phyloP scores from a whole-genome alignment of 2,888 invertebrate genomes.

The Trachelus tabidus region DNA sequence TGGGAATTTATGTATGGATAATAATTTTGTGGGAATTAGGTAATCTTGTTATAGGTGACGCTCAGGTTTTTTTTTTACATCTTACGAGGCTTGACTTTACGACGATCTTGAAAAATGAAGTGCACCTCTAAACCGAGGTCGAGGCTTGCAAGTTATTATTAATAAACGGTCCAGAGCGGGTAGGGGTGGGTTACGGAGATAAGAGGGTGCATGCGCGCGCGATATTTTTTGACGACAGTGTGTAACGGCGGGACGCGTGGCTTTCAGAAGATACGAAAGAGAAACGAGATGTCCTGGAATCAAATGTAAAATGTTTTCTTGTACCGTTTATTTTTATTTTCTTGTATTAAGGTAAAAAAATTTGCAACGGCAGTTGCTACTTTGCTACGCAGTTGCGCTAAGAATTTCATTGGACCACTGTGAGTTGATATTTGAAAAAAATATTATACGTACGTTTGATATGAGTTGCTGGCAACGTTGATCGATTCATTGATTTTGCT shows the following conservation, averaged over 20 bases:
- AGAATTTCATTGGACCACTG: not conserved
- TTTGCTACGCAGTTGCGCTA: too few relatives aligned
- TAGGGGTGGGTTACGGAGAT: not conserved
- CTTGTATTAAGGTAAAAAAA: not conserved
- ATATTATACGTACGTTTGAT: not conserved
- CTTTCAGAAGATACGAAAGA: not conserved
- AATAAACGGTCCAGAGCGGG: not conserved
- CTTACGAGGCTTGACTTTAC: not conserved
- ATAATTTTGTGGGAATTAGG: not conserved
- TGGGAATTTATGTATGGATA: not conserved
- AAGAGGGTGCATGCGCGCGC: not conserved
- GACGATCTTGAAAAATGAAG: not conserved
- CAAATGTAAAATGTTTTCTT: not conserved
- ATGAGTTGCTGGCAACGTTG: too few relatives aligned
- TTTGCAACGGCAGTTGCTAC: not conserved
- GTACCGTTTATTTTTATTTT: not conserved
- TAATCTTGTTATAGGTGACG: not conserved
- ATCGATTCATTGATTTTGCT: not conserved
- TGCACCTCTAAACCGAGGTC: not conserved
- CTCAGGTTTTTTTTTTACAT: not conserved
- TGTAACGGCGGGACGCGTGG: not conserved
- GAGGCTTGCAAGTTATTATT: not conserved
- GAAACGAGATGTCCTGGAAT: not conserved
- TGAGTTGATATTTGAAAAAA: too few relatives aligned
- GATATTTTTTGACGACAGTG: not conserved